Evolutionary conservation across 2,888 invertebrate genomes (phyloP), one percentile per base, ranked within the genome.

Genomic region (Zele albiditarsus): DNA sequence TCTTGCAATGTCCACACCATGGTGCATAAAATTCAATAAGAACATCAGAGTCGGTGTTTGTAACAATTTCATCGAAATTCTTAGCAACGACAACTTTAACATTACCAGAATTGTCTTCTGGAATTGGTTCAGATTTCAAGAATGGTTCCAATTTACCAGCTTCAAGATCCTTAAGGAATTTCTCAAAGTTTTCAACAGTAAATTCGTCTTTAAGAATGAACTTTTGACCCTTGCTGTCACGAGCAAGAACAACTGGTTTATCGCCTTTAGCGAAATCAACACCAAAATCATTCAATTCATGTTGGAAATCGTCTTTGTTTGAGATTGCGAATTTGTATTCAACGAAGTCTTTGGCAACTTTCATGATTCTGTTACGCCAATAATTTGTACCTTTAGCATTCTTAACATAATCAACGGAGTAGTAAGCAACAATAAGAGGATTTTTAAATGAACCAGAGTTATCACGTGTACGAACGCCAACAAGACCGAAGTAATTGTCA

Each of bases 1-100:
- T 96, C 91, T 99, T 99, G 92, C 99, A 99, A 88, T 99, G 99
- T 81, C 99, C 98, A 89, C 98, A 98, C 98, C 98, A 99, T 0
- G 98, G 98, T 46, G 99, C 99, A 90, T 99, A 99, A 91, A 99
- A 99, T 91, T 99, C 99, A 82, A 99, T 93, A 60, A 99, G 92
- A 2, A 97, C 96, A 89, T 99, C 99, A 87, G 97, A 95, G 42
- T 92, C 95, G 83, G 96, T 95, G 88, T 99, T 95, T 2, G 93
- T 94, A 0, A 99, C 97, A 74, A 98, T 91, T 73, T 98, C 96
- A 87, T 98, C 95, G 90, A 99, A 99, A 92, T 98, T 99, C 91
- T 97, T 97, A 79, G 95, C 99, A 10, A 99, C 99, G 3, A 97
- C 97, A 53, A 97, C 94, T 85, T 94, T 95, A 0, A 97, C 96